These are phyloP conservation scores for Hoplostethus mediterraneus DNA, from an alignment of 2,797 vertebrate species.

Conservation along the genomic window DNA sequence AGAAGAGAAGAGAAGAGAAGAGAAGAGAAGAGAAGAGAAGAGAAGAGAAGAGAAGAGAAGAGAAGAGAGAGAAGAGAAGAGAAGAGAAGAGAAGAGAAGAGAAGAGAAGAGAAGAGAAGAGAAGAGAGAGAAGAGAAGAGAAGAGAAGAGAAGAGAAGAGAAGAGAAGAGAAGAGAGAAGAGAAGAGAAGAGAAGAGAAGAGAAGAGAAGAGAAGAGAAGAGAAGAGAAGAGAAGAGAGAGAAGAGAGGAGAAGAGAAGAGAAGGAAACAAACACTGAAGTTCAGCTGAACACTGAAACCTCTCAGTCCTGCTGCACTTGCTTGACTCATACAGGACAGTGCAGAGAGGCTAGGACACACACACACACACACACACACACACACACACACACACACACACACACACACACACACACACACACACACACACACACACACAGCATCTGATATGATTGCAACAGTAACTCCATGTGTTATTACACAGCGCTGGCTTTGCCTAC, in stretches of 20 bases:
- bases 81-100: too few species aligned
- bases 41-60: too few species aligned
- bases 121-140: too few species aligned
- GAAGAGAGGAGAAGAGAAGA: not conserved
- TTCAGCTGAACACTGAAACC: conserved; percentile 1
- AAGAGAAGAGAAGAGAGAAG: too few species aligned
- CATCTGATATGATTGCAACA: not conserved
- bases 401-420: conserved; percentile 7
- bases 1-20: too few species aligned
- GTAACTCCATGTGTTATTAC: not conserved
- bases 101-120: too few species aligned
- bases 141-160: too few species aligned
- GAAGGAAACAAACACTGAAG: not conserved
- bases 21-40: too few species aligned
- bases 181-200: too few species aligned
- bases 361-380: conserved; percentile 10
- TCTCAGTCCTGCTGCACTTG: not conserved
- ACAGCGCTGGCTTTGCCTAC: not conserved
- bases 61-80: too few species aligned
- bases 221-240: too few species aligned
- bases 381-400: conserved; percentile 14
- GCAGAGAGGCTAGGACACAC: not conserved
- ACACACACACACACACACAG: conserved; percentile 17
- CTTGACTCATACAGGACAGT: conserved; percentile 28
- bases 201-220: too few species aligned